A percentile compares a stretch with the other conserved stretches of the same genome.
These are phyloP conservation scores for Listronotus oregonensis DNA, from an alignment of 1,140 invertebrate species.

Conservation along the genomic window DNA sequence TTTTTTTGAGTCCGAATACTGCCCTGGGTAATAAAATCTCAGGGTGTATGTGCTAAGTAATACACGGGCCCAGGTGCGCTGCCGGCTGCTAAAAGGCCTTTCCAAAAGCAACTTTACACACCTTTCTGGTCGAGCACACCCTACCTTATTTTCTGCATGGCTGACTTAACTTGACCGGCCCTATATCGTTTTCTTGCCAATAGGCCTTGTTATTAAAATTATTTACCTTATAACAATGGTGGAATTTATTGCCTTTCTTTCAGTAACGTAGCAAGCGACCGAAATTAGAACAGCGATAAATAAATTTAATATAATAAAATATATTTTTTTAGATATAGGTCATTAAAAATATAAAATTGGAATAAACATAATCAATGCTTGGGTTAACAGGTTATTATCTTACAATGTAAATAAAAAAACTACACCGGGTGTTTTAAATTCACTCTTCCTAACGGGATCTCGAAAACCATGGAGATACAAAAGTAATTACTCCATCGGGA, in stretches of 20 bases:
- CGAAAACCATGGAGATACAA: no score
- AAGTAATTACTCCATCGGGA: no score
- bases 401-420: no score
- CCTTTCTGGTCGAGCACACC: slow-evolving; percentile 46
- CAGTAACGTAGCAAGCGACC: neutral
- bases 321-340: no score
- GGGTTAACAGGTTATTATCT: no score
- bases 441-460: no score
- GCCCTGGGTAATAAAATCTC: slow-evolving; percentile 8
- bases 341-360: no score
- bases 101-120: slow-evolving; percentile 45
- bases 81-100: slow-evolving; percentile 49
- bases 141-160: slow-evolving; percentile 51
- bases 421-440: no score
- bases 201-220: slow-evolving; percentile 42
- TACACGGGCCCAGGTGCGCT: slow-evolving; percentile 40
- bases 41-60: slow-evolving; percentile 13
- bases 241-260: neutral
- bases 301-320: neutral
- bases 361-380: no score
- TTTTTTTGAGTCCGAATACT: neutral
- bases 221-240: slow-evolving; percentile 6
- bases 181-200: slow-evolving; percentile 30
- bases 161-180: slow-evolving; percentile 46
- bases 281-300: neutral